Base-by-base conservation (phyloP, 2,113 vertebrate species). In the Campylorhamphus procurvoides region DNA sequence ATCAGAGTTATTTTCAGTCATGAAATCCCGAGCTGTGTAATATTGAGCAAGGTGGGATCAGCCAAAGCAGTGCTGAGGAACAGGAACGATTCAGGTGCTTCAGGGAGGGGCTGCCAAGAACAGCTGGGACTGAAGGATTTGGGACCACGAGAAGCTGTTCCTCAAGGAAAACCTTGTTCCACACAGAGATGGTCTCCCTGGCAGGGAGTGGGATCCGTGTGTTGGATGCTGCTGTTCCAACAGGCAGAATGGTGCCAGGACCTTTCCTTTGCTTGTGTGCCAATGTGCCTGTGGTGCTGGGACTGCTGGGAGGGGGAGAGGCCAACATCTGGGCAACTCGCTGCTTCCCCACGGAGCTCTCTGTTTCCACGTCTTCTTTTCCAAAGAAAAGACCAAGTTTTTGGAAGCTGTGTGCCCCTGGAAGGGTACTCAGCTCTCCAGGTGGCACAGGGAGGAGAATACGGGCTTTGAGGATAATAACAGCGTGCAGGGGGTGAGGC, bases 281-380 rank as follows among this genome's bases (percentile, higher is more conserved):
- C 73, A 50, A 2, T 0, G 0, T 67, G 17, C 31, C 60, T 20
- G 0, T 63, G 33, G 71, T 29, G 67, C 39, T 28, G 18, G 24
- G 33, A 7, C 53, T 53, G 53, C 71, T 23, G n/a, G 82, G 29
- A 64, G 60, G 14, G 22, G 72, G 76, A 31, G 53, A 29, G n/a
- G 40, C 50, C 60, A 86, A 24, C 23, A 29, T 24, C 56, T 69
- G 59, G 42, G 50, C 40, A 31, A 53, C 55, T 59, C 9, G 0
- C 40, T 58, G 46, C 67, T 79, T 71, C 31, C 58, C 33, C 10
- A 6, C 8, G n/a, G 18, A 29, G 25, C 63, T 92, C 63, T 92
- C 63, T 14, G 5, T 66, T 80, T 52, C 44, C 18, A 53, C 0
- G 1, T 77, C 68, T 60, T 68, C 8, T 8, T 72, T 49, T 42